Conservation (phyloP, 1,140 invertebrate genomes). For the Trachymyrmex septentrionalis region DNA sequence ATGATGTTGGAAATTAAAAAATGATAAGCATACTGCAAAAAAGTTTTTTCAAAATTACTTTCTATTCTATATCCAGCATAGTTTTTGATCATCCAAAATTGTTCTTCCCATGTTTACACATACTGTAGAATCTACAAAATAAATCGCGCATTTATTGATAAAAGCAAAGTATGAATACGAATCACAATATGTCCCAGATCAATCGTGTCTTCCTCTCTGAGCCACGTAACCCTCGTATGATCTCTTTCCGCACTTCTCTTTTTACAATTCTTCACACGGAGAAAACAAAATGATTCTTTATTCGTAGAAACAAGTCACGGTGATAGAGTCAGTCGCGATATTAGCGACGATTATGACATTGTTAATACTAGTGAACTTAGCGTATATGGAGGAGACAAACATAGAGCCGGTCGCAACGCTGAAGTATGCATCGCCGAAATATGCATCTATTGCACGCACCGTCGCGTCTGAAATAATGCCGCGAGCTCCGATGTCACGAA, state of each 20-base stretch:
- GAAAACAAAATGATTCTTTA: background rate
- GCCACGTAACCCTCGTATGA: background rate
- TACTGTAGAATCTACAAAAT: too few species aligned
- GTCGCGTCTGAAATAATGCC: constrained; percentile 6
- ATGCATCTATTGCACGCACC: background rate
- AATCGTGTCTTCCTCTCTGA: background rate
- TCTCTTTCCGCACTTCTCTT: background rate
- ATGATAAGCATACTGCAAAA: too few species aligned
- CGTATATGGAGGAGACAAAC: constrained; percentile 31
- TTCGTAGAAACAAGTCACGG: constrained; percentile 58
- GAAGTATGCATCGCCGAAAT: constrained; percentile 27
- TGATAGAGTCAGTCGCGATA: constrained; percentile 44
- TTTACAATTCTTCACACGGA: background rate
- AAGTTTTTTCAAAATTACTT: too few species aligned
- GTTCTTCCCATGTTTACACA: too few species aligned
- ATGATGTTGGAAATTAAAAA: too few species aligned
- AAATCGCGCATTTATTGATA: too few species aligned
- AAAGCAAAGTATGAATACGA: too few species aligned
- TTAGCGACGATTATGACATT: constrained; percentile 47
- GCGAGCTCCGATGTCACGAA: constrained; percentile 24
- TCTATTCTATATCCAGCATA: too few species aligned
- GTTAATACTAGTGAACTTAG: constrained; percentile 54
- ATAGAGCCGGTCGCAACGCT: constrained; percentile 35
- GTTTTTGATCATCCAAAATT: too few species aligned
- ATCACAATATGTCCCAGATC: background rate